Evolutionary conservation across 2,888 invertebrate species (phyloP).

Genomic region (Drosophila nigricruria): DNA sequence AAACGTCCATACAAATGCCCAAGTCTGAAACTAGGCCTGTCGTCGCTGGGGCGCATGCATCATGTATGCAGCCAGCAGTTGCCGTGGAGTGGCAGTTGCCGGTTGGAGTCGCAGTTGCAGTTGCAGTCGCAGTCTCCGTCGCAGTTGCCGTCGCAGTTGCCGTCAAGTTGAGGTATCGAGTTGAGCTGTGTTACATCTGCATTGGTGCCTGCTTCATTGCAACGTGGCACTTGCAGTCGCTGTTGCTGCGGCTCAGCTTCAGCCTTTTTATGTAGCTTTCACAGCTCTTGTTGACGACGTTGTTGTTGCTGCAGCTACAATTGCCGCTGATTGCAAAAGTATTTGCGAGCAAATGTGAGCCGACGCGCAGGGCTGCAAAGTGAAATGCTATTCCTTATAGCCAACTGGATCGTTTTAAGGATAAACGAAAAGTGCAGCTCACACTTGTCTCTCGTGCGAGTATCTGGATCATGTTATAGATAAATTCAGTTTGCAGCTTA

Average conservation of each 20-base stretch:
- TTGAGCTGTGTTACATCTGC: slow-evolving; percentile 24
- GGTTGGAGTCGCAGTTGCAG: slow-evolving; percentile 25
- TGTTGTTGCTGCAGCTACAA: slow-evolving; percentile 51
- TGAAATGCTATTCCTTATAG: not conserved
- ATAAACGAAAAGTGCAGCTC: not conserved
- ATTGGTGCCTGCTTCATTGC: slow-evolving; percentile 43
- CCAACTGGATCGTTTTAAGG: not conserved
- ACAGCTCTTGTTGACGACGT: slow-evolving; percentile 10
- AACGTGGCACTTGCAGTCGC: slow-evolving; percentile 39
- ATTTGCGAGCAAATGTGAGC: slow-evolving; percentile 52
- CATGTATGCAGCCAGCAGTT: slow-evolving; percentile 52
- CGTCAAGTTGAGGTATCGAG: slow-evolving; percentile 44
- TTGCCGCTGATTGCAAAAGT: slow-evolving; percentile 74
- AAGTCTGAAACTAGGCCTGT: slow-evolving; percentile 47
- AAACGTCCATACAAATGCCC: slow-evolving; percentile 57
- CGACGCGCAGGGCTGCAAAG: slow-evolving; percentile 47
- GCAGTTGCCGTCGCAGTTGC: slow-evolving; percentile 26
- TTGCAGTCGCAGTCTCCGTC: slow-evolving; percentile 28
- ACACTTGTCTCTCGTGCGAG: not conserved
- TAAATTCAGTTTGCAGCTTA: not conserved
- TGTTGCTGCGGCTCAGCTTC: slow-evolving; percentile 32
- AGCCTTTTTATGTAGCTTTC: slow-evolving; percentile 42
- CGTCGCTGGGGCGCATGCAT: slow-evolving; percentile 46
- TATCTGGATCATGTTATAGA: not conserved
- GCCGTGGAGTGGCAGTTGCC: slow-evolving; percentile 38